Percentiles rank a stretch among this genome's conserved stretches.
Evolutionary conservation across 35 echinoderm and acorn worm genomes (phyloP).

Genomic region (Anneissia japonica): DNA sequence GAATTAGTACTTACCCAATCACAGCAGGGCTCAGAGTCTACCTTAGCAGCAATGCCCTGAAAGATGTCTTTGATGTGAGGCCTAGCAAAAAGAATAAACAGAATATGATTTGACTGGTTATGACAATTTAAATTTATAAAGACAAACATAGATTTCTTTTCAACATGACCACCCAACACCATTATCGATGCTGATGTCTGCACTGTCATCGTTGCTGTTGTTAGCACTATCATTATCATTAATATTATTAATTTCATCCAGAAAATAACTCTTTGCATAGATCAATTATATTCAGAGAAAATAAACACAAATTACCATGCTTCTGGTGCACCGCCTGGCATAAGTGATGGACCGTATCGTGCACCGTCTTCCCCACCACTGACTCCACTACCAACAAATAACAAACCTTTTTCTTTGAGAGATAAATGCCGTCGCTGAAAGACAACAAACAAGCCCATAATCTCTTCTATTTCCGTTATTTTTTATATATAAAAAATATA

Average conservation of each 20-base stretch:
- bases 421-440: slow-evolving; percentile 53
- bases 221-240: too few relatives aligned
- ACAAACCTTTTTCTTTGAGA: slow-evolving; percentile 75
- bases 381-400: slow-evolving; percentile 91
- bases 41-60: slow-evolving; percentile 88
- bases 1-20: slow-evolving; percentile 88
- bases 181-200: background rate
- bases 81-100: slow-evolving; percentile 48
- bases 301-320: slow-evolving; percentile 48
- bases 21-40: slow-evolving; percentile 80
- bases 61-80: slow-evolving; percentile 92
- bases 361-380: slow-evolving; percentile 98
- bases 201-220: background rate
- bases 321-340: slow-evolving; percentile 61
- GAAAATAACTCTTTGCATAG: too few relatives aligned
- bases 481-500: too few relatives aligned
- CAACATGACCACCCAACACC: too few relatives aligned
- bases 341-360: slow-evolving; percentile 86
- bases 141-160: too few relatives aligned
- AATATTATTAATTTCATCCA: too few relatives aligned
- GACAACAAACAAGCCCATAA: background rate
- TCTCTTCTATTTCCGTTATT: too few relatives aligned
- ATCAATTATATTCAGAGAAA: background rate
- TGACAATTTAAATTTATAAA: too few relatives aligned
- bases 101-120: too few relatives aligned